Evolutionary conservation across 2,888 invertebrate genomes (phyloP).

Genomic region (Tricholauxania praeusta): DNA sequence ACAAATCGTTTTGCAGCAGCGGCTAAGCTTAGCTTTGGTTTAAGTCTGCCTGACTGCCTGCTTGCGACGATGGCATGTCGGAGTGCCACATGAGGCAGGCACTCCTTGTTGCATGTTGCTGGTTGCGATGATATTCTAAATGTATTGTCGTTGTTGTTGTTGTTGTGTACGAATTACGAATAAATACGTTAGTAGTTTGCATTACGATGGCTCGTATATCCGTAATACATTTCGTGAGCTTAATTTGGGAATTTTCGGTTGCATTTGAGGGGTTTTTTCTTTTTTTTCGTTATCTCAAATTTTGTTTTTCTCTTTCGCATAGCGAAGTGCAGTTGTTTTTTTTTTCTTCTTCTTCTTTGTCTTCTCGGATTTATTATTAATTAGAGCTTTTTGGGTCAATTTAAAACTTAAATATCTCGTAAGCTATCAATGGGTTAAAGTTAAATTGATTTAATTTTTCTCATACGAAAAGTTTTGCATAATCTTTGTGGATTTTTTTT

Average conservation of each 20-base stretch:
- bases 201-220: slow-evolving; percentile 42
- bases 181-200: slow-evolving; percentile 54
- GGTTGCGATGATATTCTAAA: slow-evolving; percentile 63
- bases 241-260: slow-evolving; percentile 35
- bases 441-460: too few species aligned
- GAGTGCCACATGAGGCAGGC: slow-evolving; percentile 46
- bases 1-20: not conserved
- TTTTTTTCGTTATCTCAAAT: too few species aligned
- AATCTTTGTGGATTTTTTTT: too few species aligned
- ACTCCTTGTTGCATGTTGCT: slow-evolving; percentile 54
- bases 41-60: not conserved
- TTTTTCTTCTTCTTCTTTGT: too few species aligned
- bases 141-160: slow-evolving; percentile 51
- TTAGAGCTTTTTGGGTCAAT: slow-evolving; percentile 19
- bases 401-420: not conserved
- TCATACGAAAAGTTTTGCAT: too few species aligned
- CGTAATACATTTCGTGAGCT: slow-evolving; percentile 61
- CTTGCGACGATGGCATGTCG: slow-evolving; percentile 16
- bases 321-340: too few species aligned
- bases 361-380: slow-evolving; percentile 25
- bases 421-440: too few species aligned
- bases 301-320: too few species aligned
- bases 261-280: too few species aligned
- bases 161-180: slow-evolving; percentile 41
- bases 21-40: not conserved